phyloP scores from a whole-genome alignment of 2,797 vertebrate species.

The Falco berigora region DNA sequence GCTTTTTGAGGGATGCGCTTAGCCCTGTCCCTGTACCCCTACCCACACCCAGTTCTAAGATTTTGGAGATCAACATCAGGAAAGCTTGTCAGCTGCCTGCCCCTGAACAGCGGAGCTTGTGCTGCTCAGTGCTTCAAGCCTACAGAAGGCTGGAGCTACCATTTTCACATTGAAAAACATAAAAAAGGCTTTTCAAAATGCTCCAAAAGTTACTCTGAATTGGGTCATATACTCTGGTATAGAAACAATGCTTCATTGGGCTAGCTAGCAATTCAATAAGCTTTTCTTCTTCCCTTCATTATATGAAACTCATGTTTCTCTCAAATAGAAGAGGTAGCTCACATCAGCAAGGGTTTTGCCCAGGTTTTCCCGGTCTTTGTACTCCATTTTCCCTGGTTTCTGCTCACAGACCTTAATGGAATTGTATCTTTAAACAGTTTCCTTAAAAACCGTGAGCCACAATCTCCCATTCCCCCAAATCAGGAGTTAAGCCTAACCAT shows the following conservation, averaged over 20 bases:
- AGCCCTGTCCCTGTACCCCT: not conserved
- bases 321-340: not conserved
- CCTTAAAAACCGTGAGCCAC: not conserved
- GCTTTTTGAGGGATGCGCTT: not conserved
- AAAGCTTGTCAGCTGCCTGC: not conserved
- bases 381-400: not conserved
- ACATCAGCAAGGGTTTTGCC: not conserved
- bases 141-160: not conserved
- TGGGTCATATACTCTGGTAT: not conserved
- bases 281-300: not conserved
- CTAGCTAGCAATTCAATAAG: not conserved
- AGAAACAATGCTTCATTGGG: not conserved
- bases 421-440: not conserved
- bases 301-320: not conserved
- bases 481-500: not conserved
- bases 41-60: not conserved
- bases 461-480: not conserved
- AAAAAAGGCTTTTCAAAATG: not conserved
- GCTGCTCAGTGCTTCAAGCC: not conserved
- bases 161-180: not conserved
- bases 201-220: not conserved
- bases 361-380: not conserved
- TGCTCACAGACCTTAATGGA: not conserved
- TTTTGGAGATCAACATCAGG: not conserved
- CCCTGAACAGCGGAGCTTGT: not conserved